Evolutionary conservation across 2,113 vertebrate species (phyloP), one percentile per base, ranked within the genome.

Genomic region (Galemys pyrenaicus): DNA sequence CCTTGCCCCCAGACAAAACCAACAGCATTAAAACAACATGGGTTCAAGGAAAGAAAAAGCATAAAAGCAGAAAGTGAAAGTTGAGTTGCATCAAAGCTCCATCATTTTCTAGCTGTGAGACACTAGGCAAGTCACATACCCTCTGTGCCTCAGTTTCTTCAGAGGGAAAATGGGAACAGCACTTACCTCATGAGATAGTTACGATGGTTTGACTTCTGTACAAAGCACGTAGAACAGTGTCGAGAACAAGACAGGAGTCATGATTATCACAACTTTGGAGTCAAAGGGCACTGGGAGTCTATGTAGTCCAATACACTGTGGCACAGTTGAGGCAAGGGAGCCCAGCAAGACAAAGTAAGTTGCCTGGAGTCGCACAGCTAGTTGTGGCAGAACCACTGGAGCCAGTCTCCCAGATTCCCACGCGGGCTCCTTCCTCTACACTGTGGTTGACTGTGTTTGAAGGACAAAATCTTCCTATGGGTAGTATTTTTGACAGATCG

Each of bases 341-440:
- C 71, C 65, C 77, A 71, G 41, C n/a, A 62, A 39, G 4, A 22
- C 44, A 8, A 32, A 94, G 89, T 7, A 64, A 35, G 17, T 2
- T 60, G 82, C 89, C 82, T 54, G 44, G 89, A 49, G 51, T 41
- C 41, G 90, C 81, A 80, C 35, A 89, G 80, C 92, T 62, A 35
- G 19, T 3, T 16, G 78, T 22, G 62, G 39, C 64, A 32, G 32
- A 54, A 56, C 30, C 54, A 39, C 56, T 5, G 26, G 68, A 70
- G 83, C 10, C 62, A 35, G 46, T 28, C 60, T 70, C 67, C 87
- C 44, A 20, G 77, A 11, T 41, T 56, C 65, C 67, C 24, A 32
- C 1, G 32, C 46, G 28, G 9, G 51, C 22, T n/a, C 73, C 54
- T 26, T 26, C 71, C 1, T 10, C 77, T 35, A 11, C n/a, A 6